Evolutionary conservation across 2,113 vertebrate species (phyloP), one percentile per base, ranked within the genome.

Genomic region (Mugil cephalus): DNA sequence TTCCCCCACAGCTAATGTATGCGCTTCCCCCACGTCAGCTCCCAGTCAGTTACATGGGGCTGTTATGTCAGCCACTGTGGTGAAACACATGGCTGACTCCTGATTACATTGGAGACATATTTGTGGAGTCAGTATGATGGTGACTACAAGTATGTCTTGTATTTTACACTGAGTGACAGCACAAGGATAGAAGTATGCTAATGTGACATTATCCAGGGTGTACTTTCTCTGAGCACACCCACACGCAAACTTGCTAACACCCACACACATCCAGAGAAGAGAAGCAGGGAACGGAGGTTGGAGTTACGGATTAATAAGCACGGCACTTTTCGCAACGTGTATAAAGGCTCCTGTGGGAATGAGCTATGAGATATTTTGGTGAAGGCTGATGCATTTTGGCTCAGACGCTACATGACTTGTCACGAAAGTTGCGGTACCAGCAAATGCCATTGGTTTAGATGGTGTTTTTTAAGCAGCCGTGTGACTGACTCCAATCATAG

Each of bases 171-270:
- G 82, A 85, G 50, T 81, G 82, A 77, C 77, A 81, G 77, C 50
- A 0, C 8, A 1, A 21, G 59, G 56, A 75, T 52, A 24, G 68
- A 67, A 13, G 56, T 80, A 89, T 88, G 81, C 80, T 78, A 88
- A 84, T 88, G 74, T 80, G 82, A 90, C 79, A 88, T 90, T 79
- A 83, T 80, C 74, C 67, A 35, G 54, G 11, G 35, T 77, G 66
- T 65, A 36, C 39, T 39, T 30, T 39, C 52, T 38, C 43, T 21
- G 51, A 60, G 55, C 55, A 74, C 74, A 40, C 65, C 7, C 34
- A 52, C 39, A 52, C 45, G 34, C n/a, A 7, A 18, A 43, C 42
- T 7, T 14, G 12, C 54, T 36, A 35, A 47, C 35, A 48, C 38
- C 39, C 45, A 45, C 42, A 47, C 35, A 30, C 9, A 74, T 50